A percentile compares a stretch with the other conserved stretches of the same genome.
These are phyloP conservation scores for Andricus quercusramuli DNA, from an alignment of 2,888 invertebrate species.

Conservation along the genomic window DNA sequence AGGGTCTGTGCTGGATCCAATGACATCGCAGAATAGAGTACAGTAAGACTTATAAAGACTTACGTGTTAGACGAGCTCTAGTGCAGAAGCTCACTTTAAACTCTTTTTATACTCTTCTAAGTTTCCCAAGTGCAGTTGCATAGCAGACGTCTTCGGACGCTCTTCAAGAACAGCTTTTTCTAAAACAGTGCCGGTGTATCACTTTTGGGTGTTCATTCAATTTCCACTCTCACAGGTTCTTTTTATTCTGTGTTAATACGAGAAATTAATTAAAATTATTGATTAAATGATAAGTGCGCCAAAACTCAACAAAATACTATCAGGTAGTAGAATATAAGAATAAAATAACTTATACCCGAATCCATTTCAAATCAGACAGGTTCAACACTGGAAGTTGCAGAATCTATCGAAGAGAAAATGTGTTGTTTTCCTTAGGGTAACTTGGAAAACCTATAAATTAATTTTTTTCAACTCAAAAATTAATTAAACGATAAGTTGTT, in stretches of 20 bases:
- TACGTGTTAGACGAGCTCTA: not conserved
- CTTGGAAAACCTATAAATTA: too few relatives aligned
- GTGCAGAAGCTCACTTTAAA: not conserved
- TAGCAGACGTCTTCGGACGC: not conserved
- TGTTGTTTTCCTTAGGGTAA: too few relatives aligned
- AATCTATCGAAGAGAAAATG: too few relatives aligned
- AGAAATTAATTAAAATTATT: not conserved
- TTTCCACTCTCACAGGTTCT: not conserved
- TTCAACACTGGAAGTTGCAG: too few relatives aligned
- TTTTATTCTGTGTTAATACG: not conserved
- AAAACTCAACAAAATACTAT: not conserved
- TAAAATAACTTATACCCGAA: not conserved
- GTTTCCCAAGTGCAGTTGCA: constrained; percentile 11
- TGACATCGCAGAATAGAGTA: constrained; percentile 49
- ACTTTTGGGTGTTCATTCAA: not conserved
- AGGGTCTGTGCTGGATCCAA: constrained; percentile 47
- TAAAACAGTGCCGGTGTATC: not conserved
- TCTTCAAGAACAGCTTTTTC: not conserved
- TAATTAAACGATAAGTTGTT: too few relatives aligned
- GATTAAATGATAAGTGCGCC: not conserved
- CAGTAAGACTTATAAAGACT: constrained; percentile 8
- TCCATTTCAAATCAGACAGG: too few relatives aligned
- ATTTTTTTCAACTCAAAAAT: too few relatives aligned
- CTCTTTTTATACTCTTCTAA: not conserved
- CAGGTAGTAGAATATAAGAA: not conserved